Conservation (phyloP, 2,797 vertebrate species). For the Craterocephalus amniculus region DNA sequence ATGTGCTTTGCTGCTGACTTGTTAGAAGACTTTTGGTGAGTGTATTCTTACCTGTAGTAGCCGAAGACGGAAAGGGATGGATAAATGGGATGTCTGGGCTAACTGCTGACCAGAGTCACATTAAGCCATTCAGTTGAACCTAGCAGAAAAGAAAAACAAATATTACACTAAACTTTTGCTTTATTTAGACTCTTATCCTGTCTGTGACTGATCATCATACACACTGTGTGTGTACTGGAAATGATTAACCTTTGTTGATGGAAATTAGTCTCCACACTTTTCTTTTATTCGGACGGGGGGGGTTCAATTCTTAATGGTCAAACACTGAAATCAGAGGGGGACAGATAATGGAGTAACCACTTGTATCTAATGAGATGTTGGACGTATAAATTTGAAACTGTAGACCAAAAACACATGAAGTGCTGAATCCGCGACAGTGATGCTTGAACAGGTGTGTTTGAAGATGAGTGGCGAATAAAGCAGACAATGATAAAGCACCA, state of each 20-base stretch:
- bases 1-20: background rate
- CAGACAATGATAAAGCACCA: slow-evolving; percentile 38
- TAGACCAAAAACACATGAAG: background rate
- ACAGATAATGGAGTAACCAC: background rate
- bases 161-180: background rate
- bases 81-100: slow-evolving; percentile 18
- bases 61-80: slow-evolving; percentile 34
- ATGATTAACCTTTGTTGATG: background rate
- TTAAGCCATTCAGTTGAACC: slow-evolving; percentile 62
- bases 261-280: background rate
- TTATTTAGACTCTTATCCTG: background rate
- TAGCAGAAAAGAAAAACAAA: slow-evolving; percentile 22
- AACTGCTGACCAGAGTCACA: slow-evolving; percentile 11
- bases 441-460: slow-evolving; percentile 24
- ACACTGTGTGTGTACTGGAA: background rate
- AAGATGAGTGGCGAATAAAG: slow-evolving; percentile 34
- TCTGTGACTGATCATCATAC: background rate
- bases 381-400: background rate
- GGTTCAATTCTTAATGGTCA: background rate
- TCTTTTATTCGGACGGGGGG: no score
- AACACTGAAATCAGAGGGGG: background rate
- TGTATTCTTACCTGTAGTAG: slow-evolving; percentile 51
- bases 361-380: background rate
- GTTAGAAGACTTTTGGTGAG: background rate
- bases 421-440: background rate